Base-by-base conservation (phyloP, 2,797 vertebrate genomes). In the Clarias pachynema region DNA sequence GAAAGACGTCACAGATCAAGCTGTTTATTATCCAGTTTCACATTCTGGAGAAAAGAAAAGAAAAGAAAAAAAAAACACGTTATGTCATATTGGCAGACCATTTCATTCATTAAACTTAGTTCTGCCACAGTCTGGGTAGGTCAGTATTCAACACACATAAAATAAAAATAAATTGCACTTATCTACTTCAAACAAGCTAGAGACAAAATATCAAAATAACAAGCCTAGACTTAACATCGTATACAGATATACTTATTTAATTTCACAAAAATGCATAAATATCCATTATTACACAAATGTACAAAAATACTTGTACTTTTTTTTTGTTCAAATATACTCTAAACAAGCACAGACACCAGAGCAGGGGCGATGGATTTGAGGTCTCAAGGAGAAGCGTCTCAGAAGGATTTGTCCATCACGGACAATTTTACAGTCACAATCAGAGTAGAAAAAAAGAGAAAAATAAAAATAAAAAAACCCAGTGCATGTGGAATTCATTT, bases 1-100 rank as follows among this genome's bases (percentile, higher is more conserved):
- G 72, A 66, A 66, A 86, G 24, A 75, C 57, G 29, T 63, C 70
- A 84, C 82, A 78, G 82, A 88, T 88, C 85, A 87, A 86, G 84
- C 84, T 83, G 78, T 91, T 91, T 90, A 90, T 90, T 91, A 89
- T 90, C 89, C 91, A 91, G 91, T 89, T 90, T 90, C 87, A 91
- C 84, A 90, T 89, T 90, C 87, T 85, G 79, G 82, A 89, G 81
- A 81, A 83, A 78, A 81, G 16, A 79, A 70, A 40, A 31, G 3
- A 34, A 34, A 34, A 37, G 24, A n/a, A n/a, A 2, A 24, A 60
- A 26, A 62, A 12, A 65, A 16, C 29, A 22, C 8, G 1, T 2
- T 22, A 31, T 34, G 78, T 91, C 84, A 82, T 87, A 31, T 89
- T 86, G 85, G 89, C 88, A 90, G 87, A 87, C 89, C 24, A 82